A percentile compares a stretch with the other conserved stretches of the same genome.
phyloP scores from a whole-genome alignment of 2,888 invertebrate species.

The Drosophila kanekoi region DNA sequence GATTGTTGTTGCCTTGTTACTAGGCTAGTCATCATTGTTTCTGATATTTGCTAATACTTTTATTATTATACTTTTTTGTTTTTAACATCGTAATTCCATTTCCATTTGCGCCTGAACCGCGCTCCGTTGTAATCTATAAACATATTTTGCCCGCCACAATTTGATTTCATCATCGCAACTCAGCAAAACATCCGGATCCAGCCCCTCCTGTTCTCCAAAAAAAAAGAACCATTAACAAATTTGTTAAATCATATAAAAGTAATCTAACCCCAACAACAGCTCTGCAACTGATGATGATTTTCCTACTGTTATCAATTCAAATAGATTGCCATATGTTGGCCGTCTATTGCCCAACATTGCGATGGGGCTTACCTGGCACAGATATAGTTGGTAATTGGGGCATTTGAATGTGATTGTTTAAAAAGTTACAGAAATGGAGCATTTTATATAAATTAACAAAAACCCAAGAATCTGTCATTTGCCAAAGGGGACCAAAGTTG shows the following conservation, averaged over 20 bases:
- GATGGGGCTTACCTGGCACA: neutral
- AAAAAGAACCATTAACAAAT: slow-evolving; percentile 28
- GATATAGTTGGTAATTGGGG: neutral
- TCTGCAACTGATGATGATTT: slow-evolving; percentile 4
- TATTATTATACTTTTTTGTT: neutral
- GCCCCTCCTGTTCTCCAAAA: slow-evolving; percentile 1
- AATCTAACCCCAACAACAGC: slow-evolving; percentile 5
- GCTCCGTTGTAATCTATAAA: slow-evolving; percentile 32
- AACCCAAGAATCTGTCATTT: no score
- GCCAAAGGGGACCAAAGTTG: no score
- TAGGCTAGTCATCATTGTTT: slow-evolving; percentile 36
- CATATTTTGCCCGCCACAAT: slow-evolving; percentile 4
- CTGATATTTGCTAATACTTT: slow-evolving; percentile 47
- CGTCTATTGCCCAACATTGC: no score
- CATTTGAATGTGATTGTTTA: no score
- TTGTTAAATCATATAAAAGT: slow-evolving; percentile 20
- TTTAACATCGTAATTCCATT: slow-evolving; percentile 41
- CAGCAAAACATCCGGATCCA: neutral
- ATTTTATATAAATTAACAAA: no score
- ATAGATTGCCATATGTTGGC: slow-evolving; percentile 50
- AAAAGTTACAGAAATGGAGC: no score
- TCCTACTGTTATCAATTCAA: slow-evolving; percentile 27
- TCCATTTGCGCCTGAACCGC: slow-evolving; percentile 8
- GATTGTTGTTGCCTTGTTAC: slow-evolving; percentile 49
- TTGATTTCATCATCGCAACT: slow-evolving; percentile 25